These are phyloP conservation scores for Mustela lutreola DNA, from an alignment of 2,113 vertebrate species.

Conservation along the genomic window DNA sequence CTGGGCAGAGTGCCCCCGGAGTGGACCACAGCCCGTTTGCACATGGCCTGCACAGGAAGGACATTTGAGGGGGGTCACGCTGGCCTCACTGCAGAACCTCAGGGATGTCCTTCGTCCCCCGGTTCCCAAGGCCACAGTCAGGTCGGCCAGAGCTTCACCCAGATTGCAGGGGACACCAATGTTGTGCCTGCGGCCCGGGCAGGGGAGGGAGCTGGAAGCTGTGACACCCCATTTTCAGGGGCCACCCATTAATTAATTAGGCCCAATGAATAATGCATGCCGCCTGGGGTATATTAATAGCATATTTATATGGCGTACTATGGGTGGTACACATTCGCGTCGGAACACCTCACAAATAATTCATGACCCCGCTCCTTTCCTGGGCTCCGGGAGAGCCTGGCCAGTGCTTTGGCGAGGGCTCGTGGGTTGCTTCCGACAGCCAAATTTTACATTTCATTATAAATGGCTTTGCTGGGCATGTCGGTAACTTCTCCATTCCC, in stretches of 20 bases:
- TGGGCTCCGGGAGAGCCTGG: slow-evolving; percentile 80
- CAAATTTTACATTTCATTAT: slow-evolving; percentile 88
- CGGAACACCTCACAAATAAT: slow-evolving; percentile 86
- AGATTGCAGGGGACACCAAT: fast-evolving
- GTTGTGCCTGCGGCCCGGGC: background rate
- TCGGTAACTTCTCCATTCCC: slow-evolving; percentile 86
- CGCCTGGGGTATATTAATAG: slow-evolving; percentile 78
- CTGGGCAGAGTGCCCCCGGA: background rate
- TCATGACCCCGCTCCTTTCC: slow-evolving; percentile 65
- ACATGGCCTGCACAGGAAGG: background rate
- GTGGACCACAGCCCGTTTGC: too few relatives aligned
- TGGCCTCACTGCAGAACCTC: fast-evolving
- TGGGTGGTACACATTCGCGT: slow-evolving; percentile 85
- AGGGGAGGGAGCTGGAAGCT: slow-evolving; percentile 6
- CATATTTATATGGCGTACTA: slow-evolving; percentile 67
- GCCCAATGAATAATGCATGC: slow-evolving; percentile 82
- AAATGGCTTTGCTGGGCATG: slow-evolving; percentile 85
- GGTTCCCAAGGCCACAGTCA: background rate
- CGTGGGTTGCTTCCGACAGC: slow-evolving; percentile 62
- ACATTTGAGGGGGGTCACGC: too few relatives aligned
- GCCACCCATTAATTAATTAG: slow-evolving; percentile 82
- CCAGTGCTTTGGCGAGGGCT: slow-evolving; percentile 81
- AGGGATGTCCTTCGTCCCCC: background rate
- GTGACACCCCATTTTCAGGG: slow-evolving; percentile 50
- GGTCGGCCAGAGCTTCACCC: background rate